Base-by-base conservation (phyloP, 2,888 invertebrate genomes). In the Polydrusus pterygomalis region DNA sequence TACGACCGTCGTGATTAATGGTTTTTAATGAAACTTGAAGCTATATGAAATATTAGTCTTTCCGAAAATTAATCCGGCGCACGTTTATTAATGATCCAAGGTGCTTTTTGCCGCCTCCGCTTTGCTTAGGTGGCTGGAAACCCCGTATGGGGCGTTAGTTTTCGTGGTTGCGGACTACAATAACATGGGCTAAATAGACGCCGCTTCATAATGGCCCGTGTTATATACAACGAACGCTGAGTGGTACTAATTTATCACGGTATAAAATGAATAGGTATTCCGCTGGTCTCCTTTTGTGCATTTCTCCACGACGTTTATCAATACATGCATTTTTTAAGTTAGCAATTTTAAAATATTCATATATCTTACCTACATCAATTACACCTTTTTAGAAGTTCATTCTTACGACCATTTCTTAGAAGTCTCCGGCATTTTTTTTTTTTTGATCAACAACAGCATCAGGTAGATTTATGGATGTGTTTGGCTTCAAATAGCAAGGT, bases 1-100 rank as follows among this genome's bases (percentile, higher is more conserved):
- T 73, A 40, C 58, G 58, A 65, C 20, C 72, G 67, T 67, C 72
- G 67, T 73, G 72, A 73, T 73, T 73, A 73, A 73, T 73, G 72
- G 56, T 17, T 73, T 73, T 73, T 73, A 67, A 65, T 64, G 72
- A 73, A 73, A 73, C 65, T 49, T 34, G 60, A 73, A 47, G 67
- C 65, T 25, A 47, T 60, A 60, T 67, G 72, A 65, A 67, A 73
- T 73, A 73, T 73, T 73, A 73, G 72, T 60, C 60, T 45, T 18
- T 17, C 67, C 60, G 72, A 73, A 73, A 72, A 73, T 67, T 73
- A 73, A 73, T 73, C 72, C 60, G 38, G 34, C 15, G 34, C 15
- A 5, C 72, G 34, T 17, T 64, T 65, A 73, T 73, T 73, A 73
- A 73, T 60, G 72, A 67, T 73, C 70, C 45, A 60, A 60, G 58